A percentile compares a stretch with the other conserved stretches of the same genome.
Conservation (phyloP, 2,888 invertebrate species). For the Drosophila pullipes region DNA sequence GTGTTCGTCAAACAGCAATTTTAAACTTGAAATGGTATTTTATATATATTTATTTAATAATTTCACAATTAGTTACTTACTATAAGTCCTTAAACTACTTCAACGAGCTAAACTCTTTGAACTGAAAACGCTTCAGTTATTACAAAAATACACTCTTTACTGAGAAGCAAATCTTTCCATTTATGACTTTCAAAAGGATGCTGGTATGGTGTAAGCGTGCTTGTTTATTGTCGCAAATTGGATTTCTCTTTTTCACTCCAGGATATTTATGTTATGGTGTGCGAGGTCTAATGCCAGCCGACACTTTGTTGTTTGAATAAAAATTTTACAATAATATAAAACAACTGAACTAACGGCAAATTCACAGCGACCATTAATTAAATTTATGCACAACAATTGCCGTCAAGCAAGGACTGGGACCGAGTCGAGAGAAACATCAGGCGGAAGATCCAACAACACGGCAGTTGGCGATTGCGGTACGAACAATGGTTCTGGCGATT, state of each 20-base stretch:
- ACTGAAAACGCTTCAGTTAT: background rate
- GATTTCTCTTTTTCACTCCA: slow-evolving; percentile 9
- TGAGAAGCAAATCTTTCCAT: background rate
- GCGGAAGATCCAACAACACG: slow-evolving; percentile 62
- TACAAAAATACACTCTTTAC: background rate
- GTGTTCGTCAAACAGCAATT: background rate
- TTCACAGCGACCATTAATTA: slow-evolving; percentile 67
- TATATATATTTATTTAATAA: background rate
- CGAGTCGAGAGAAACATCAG: slow-evolving; percentile 25
- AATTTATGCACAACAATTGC: slow-evolving; percentile 63
- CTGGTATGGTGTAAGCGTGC: background rate
- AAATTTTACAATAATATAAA: slow-evolving; percentile 59
- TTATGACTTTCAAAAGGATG: slow-evolving; percentile 4
- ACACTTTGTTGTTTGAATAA: slow-evolving; percentile 50
- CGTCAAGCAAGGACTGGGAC: slow-evolving; percentile 27
- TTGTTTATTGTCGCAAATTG: slow-evolving; percentile 14
- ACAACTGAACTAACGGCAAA: slow-evolving; percentile 62
- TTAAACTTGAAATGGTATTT: background rate
- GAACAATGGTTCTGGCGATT: slow-evolving; percentile 33
- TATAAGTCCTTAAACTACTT: background rate
- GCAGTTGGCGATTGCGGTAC: slow-evolving; percentile 41
- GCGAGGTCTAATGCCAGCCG: slow-evolving; percentile 28
- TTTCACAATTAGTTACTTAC: background rate
- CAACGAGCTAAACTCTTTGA: background rate
- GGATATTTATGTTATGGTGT: slow-evolving; percentile 33